Conservation (phyloP, 1,140 invertebrate genomes). For the Sminthurinus signatus region DNA sequence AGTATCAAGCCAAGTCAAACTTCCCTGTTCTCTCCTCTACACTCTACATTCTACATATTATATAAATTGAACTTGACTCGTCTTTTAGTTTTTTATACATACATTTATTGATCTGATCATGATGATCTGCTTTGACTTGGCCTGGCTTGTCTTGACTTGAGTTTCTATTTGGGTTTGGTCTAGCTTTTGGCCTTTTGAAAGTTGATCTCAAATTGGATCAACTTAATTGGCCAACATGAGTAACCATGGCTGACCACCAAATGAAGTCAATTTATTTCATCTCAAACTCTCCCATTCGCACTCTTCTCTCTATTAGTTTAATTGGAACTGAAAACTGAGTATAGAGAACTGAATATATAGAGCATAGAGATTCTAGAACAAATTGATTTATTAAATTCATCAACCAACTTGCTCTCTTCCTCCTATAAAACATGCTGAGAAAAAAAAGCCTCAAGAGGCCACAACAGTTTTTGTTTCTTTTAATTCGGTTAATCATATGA, state of each 20-base stretch:
- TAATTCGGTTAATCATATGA: too few relatives aligned
- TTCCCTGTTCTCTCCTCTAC: too few relatives aligned
- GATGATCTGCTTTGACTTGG: too few relatives aligned
- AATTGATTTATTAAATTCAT: slow-evolving; percentile 8
- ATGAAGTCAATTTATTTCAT: slow-evolving; percentile 13
- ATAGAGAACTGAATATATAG: too few relatives aligned
- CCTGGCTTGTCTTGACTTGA: too few relatives aligned
- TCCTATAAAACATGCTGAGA: too few relatives aligned
- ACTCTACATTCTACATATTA: too few relatives aligned
- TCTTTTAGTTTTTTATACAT: slow-evolving; percentile 5
- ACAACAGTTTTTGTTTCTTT: too few relatives aligned
- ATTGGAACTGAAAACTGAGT: slow-evolving; percentile 14
- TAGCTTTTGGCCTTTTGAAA: not conserved
- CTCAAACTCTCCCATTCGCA: slow-evolving; percentile 11
- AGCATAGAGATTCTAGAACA: not conserved
- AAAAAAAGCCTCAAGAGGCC: too few relatives aligned
- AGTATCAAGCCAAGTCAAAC: too few relatives aligned
- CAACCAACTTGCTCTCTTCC: not conserved
- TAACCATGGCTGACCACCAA: slow-evolving; percentile 1
- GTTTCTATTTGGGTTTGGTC: slow-evolving; percentile 4
- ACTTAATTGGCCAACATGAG: slow-evolving; percentile 10
- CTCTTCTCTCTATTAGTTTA: slow-evolving; percentile 11
- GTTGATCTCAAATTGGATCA: slow-evolving; percentile 14
- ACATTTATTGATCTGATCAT: slow-evolving; percentile 6
- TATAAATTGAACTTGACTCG: too few relatives aligned